Evolutionary conservation across 2,797 vertebrate species (phyloP).

Genomic region (Platalea minor): DNA sequence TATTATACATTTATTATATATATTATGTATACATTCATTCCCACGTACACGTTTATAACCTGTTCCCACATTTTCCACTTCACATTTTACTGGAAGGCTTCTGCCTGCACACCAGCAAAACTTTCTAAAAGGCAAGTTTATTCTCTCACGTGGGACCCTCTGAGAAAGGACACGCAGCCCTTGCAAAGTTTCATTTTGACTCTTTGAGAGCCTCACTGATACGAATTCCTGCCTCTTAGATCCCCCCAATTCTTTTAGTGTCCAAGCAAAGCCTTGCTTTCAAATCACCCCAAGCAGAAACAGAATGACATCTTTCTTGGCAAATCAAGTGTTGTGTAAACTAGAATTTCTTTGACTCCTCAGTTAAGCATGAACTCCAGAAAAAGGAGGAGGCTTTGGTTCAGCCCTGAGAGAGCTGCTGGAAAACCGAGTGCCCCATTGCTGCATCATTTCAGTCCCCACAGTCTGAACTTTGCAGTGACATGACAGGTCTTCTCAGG

Average conservation of each 20-base stretch:
- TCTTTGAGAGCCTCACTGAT: neutral
- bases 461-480: neutral
- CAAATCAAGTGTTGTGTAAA: neutral
- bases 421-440: neutral
- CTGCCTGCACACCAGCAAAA: neutral
- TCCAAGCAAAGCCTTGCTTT: neutral
- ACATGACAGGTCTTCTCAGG: neutral
- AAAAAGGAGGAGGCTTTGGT: neutral
- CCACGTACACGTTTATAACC: neutral
- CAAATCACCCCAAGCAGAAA: neutral
- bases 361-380: neutral
- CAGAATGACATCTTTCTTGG: neutral
- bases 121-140: neutral
- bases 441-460: neutral
- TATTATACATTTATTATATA: too few species aligned
- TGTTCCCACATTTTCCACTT: neutral
- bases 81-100: neutral
- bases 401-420: neutral
- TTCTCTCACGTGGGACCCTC: neutral
- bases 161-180: fast-evolving
- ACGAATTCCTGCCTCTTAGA: neutral
- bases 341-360: neutral
- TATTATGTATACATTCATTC: neutral
- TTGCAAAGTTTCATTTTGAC: neutral
- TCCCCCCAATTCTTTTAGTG: neutral